A percentile compares a stretch with the other conserved stretches of the same genome.
phyloP scores from a whole-genome alignment of 2,888 invertebrate genomes.

The Malthinus flaveolus region DNA sequence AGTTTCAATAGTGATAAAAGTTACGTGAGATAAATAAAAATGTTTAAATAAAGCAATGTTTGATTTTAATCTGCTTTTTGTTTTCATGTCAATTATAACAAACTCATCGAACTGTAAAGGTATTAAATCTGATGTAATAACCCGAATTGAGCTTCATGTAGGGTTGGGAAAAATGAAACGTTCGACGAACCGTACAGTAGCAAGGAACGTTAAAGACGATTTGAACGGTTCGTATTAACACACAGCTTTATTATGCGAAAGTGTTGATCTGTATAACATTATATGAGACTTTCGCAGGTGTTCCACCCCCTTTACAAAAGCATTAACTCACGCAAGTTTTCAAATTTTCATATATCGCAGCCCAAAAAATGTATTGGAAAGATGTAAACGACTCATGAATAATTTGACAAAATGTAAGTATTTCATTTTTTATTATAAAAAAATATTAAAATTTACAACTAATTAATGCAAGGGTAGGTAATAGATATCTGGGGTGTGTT shows the following conservation, averaged over 20 bases:
- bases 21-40: no score
- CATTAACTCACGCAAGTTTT: conserved; percentile 21
- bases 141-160: conserved; percentile 14
- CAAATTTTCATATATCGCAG: conserved; percentile 11
- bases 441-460: no score
- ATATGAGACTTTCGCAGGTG: conserved; percentile 38
- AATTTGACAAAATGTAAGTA: no score
- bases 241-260: conserved; percentile 36
- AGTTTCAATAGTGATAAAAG: no score
- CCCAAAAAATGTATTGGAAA: not conserved
- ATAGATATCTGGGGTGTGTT: no score
- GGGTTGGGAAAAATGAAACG: conserved; percentile 28
- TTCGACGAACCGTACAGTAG: conserved; percentile 30
- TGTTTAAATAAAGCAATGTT: not conserved
- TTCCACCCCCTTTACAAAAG: conserved; percentile 27
- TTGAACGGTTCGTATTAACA: conserved; percentile 30
- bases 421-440: no score
- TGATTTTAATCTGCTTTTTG: not conserved
- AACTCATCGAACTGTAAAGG: conserved; percentile 17
- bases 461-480: no score
- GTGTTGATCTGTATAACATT: conserved; percentile 38
- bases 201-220: conserved; percentile 29
- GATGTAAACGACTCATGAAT: no score
- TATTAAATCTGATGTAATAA: conserved; percentile 25
- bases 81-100: not conserved